Evolutionary conservation across 2,888 invertebrate species (phyloP).

Genomic region (Epinotia bilunana): DNA sequence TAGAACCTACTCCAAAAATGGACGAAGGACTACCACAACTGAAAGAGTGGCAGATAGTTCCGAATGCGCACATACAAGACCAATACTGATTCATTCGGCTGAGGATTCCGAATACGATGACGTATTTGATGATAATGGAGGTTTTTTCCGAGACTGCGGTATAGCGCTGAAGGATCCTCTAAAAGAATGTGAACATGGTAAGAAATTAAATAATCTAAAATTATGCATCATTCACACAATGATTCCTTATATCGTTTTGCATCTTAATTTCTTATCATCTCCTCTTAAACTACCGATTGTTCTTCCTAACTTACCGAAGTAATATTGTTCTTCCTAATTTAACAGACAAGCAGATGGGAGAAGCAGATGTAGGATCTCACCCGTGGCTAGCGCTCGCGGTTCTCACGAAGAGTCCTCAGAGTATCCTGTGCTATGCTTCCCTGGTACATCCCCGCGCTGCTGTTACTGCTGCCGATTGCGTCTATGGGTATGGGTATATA

Average conservation of each 20-base stretch:
- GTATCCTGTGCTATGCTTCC: constrained; percentile 72
- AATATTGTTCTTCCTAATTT: constrained; percentile 21
- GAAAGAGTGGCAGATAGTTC: constrained; percentile 53
- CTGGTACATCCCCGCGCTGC: constrained; percentile 73
- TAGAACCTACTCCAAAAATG: constrained; percentile 53
- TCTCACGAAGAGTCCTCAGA: constrained; percentile 62
- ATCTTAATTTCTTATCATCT: not conserved
- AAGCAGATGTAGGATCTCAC: constrained; percentile 61
- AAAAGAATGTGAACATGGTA: constrained; percentile 46
- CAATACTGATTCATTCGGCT: constrained; percentile 49
- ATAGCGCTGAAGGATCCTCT: constrained; percentile 49
- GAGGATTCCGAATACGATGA: constrained; percentile 54
- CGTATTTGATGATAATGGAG: constrained; percentile 53
- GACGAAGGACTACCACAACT: constrained; percentile 57
- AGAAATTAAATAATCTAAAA: not conserved
- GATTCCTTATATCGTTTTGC: not conserved
- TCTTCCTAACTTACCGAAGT: constrained; percentile 18
- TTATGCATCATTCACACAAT: not conserved
- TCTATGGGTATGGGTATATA: constrained; percentile 64
- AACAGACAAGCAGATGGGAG: constrained; percentile 59
- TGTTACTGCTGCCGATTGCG: constrained; percentile 71
- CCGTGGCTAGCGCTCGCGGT: constrained; percentile 74
- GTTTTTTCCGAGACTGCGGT: constrained; percentile 67
- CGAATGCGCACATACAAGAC: constrained; percentile 54
- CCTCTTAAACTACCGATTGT: not conserved